Percentiles rank a stretch among this genome's conserved stretches.
phyloP scores from a whole-genome alignment of 2,888 invertebrate species.

The Aphodius sticticus region DNA sequence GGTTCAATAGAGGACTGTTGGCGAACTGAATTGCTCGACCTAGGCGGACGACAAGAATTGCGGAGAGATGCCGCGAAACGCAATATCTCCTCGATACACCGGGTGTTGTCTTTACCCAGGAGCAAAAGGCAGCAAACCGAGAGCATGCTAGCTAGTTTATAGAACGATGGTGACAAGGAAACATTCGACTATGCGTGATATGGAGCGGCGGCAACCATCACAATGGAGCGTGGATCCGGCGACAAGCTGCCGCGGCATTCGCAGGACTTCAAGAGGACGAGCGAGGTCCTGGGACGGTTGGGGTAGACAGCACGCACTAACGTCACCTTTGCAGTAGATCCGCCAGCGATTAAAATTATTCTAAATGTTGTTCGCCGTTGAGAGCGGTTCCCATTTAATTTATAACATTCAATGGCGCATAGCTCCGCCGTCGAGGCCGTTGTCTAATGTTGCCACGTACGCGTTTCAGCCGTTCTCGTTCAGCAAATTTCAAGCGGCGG shows the following conservation, averaged over 20 bases:
- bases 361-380: conserved; percentile 30
- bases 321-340: conserved; percentile 38
- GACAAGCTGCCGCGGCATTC: conserved; percentile 40
- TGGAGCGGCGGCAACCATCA: conserved; percentile 39
- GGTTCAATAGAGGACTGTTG: background rate
- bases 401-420: conserved; percentile 20
- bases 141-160: conserved; percentile 30
- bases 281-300: conserved; percentile 24
- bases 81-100: background rate
- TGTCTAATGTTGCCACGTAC: background rate
- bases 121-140: conserved; percentile 12
- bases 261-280: conserved; percentile 32
- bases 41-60: background rate
- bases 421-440: background rate
- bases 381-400: conserved; percentile 16
- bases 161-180: conserved; percentile 25
- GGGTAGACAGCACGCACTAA: conserved; percentile 40
- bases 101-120: background rate
- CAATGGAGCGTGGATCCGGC: conserved; percentile 40
- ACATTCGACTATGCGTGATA: conserved; percentile 35
- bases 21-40: background rate
- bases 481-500: background rate
- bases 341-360: conserved; percentile 38
- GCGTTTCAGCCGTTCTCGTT: background rate
- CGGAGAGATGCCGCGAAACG: background rate